Base-by-base conservation (phyloP, 2,888 invertebrate genomes). In the Timandra comae region DNA sequence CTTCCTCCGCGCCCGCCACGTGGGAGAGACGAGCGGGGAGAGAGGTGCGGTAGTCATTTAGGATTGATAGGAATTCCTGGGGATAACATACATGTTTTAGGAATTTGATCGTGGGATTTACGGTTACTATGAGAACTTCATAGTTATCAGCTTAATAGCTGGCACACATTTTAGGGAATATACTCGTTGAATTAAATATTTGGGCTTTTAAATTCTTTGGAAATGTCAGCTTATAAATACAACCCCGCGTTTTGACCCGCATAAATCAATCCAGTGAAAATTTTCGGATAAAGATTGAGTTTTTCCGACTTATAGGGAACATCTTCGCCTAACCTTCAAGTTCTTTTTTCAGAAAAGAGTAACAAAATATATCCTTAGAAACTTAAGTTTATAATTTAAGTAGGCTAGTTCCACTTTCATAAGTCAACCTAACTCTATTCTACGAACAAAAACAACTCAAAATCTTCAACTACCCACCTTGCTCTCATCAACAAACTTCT, bases 401-500 rank as follows among this genome's bases (percentile, higher is more conserved):
- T n/a, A n/a, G n/a, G n/a, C n/a, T n/a, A n/a, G n/a, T n/a, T n/a
- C n/a, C n/a, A n/a, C n/a, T n/a, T n/a, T n/a, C n/a, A n/a, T n/a
- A n/a, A n/a, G n/a, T n/a, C n/a, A n/a, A n/a, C n/a, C n/a, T n/a
- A n/a, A n/a, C n/a, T n/a, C n/a, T n/a, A n/a, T n/a, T n/a, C n/a
- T n/a, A n/a, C n/a, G n/a, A n/a, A n/a, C n/a, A n/a, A n/a, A n/a
- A n/a, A n/a, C n/a, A n/a, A n/a, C n/a, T n/a, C n/a, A n/a, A n/a
- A n/a, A n/a, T n/a, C n/a, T n/a, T n/a, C n/a, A n/a, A n/a, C 4
- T n/a, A 22, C 21, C n/a, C 8, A 91, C 93, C 87, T 96, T 96
- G 70, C 96, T 95, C 78, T 98, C 97, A 58, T 98, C 97, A 12
- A 97, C 91, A 70, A 97, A 98, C 76, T 97, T 97, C 82, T 97